phyloP scores from a whole-genome alignment of 92 coral and sea anemone species.

The Scolanthus callimorphus region DNA sequence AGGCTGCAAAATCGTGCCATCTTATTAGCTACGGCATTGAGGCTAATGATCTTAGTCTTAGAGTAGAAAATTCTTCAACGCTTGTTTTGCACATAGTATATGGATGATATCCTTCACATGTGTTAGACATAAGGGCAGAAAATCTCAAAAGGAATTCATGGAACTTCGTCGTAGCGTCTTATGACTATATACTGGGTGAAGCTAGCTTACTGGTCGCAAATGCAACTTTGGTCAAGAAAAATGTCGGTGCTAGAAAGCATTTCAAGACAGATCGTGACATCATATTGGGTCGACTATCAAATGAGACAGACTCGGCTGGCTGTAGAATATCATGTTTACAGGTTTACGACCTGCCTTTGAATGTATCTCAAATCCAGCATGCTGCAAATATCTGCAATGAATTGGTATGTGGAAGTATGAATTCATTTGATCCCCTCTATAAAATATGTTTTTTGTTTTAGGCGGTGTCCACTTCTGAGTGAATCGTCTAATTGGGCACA shows the following conservation, averaged over 20 bases:
- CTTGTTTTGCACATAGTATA: conserved; percentile 2
- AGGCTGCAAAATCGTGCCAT: background rate
- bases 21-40: conserved; percentile 6
- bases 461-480: no score
- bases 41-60: no score
- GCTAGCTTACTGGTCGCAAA: conserved; percentile 3
- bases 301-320: background rate
- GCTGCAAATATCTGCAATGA: background rate
- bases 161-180: conserved; percentile 10
- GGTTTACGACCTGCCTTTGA: conserved; percentile 13
- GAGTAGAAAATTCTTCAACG: no score
- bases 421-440: background rate
- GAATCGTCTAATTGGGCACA: no score
- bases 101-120: no score
- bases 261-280: background rate
- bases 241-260: conserved; percentile 2
- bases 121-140: no score
- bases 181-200: conserved; percentile 5
- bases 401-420: background rate
- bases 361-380: conserved; percentile 1
- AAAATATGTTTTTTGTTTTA: no score
- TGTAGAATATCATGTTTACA: conserved; percentile 17
- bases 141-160: conserved; percentile 1
- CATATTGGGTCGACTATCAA: conserved; percentile 1
- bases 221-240: conserved; percentile 1